phyloP scores from a whole-genome alignment of 1,140 invertebrate species.

The Vanessa atalanta region DNA sequence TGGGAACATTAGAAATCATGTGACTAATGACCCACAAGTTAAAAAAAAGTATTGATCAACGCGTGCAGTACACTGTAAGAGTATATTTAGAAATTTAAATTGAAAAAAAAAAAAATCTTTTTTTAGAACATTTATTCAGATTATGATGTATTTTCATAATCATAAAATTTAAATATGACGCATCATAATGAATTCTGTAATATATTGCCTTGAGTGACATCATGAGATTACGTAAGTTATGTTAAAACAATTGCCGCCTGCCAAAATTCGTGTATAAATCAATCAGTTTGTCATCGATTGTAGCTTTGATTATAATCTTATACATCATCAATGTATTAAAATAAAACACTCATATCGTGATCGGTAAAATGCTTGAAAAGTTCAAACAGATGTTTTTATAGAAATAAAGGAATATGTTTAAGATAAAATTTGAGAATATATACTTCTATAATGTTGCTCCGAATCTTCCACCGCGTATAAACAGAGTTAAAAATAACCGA shows the following conservation, averaged over 20 bases:
- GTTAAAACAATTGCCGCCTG: conserved; percentile 58
- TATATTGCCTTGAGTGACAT: conserved; percentile 56
- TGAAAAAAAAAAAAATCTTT: background rate
- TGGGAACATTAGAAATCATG: conserved; percentile 77
- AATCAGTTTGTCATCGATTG: conserved; percentile 62
- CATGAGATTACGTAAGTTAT: conserved; percentile 57
- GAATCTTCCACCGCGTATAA: conserved; percentile 37
- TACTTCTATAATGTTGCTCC: conserved; percentile 24
- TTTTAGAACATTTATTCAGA: background rate
- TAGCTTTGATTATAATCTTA: conserved; percentile 42
- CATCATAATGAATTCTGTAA: conserved; percentile 48
- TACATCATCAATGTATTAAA: conserved; percentile 49
- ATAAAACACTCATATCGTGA: conserved; percentile 27
- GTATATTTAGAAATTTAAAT: conserved; percentile 1
- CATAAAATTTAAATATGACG: conserved; percentile 40
- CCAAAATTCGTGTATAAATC: conserved; percentile 63
- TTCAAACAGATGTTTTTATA: background rate
- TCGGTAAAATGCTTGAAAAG: background rate
- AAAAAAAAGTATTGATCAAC: conserved; percentile 56
- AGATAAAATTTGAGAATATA: conserved; percentile 6
- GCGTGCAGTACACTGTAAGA: background rate
- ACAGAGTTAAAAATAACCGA: conserved; percentile 62
- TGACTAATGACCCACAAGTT: conserved; percentile 70
- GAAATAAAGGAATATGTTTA: background rate
- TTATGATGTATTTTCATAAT: conserved; percentile 6